Evolutionary conservation across 2,113 vertebrate species (phyloP), one percentile per base, ranked within the genome.

Genomic region (Alosa alosa): DNA sequence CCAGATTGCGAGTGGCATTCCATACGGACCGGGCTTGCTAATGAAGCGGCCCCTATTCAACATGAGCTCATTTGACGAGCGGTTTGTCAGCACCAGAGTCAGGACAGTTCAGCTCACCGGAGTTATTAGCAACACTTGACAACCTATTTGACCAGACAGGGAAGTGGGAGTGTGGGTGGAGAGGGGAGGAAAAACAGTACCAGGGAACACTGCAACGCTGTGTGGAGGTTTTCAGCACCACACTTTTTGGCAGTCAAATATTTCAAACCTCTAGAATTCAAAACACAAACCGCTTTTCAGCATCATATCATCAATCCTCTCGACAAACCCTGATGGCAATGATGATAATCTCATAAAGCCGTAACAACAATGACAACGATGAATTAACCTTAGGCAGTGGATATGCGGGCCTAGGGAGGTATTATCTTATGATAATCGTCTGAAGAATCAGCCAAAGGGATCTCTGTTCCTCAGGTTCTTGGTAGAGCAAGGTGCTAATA

Each of bases 1-100:
- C 55, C 36, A 89, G 91, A 94, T 94, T 92, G 46, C 81, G 82
- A 87, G 86, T 25, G 93, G 91, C 89, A 45, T 64, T 52, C 78
- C 82, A 85, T 81, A 83, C 85, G 88, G 93, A 90, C 86, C 82
- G 84, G 50, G 87, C 86, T 75, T 84, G 90, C 84, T 89, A 91
- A 91, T 84, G 85, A 81, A 75, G 84, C 39, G n/a, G 47, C 46
- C 60, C 25, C 50, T 46, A n/a, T 86, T 84, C 44, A 49, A 75
- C 45, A 78, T 68, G 89, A 90, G 87, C 84, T 91, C 88, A 88
- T 82, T 22, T 15, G 39, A 22, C 78, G 85, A 86, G 75, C 88
- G n/a, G 55, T 88, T 85, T 88, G 86, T 91, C 90, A 88, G 86
- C 60, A 36, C 60, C 84, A 78, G 90, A 88, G 88, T 94, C 91